phyloP scores from a whole-genome alignment of 1,140 invertebrate genomes.

The Dreissena rostriformis region DNA sequence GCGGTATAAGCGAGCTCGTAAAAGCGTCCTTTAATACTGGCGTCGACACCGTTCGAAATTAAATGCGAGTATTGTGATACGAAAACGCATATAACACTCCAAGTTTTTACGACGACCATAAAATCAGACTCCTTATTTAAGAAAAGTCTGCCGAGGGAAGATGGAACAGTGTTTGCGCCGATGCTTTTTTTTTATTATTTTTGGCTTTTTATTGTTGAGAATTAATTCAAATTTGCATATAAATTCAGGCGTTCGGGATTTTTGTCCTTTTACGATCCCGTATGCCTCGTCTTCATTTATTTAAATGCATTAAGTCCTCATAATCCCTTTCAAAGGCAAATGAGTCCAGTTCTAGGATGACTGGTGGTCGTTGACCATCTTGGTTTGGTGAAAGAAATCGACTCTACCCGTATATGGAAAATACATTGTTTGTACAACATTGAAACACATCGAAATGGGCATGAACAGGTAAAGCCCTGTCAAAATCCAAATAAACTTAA shows the following conservation, averaged over 20 bases:
- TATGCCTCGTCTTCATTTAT: too few relatives aligned
- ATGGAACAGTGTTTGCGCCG: constrained; percentile 35
- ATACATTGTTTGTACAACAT: too few relatives aligned
- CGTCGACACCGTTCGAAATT: constrained; percentile 58
- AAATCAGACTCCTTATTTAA: constrained; percentile 55
- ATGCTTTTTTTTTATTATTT: constrained; percentile 40
- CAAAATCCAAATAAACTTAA: too few relatives aligned
- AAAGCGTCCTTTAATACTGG: constrained; percentile 56
- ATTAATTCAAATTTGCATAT: constrained; percentile 59
- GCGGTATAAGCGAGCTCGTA: constrained; percentile 49
- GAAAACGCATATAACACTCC: constrained; percentile 58
- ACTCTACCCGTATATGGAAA: too few relatives aligned
- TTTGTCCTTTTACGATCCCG: too few relatives aligned
- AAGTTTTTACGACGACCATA: constrained; percentile 57
- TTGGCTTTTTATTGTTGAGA: constrained; percentile 53
- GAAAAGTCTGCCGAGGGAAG: constrained; percentile 40
- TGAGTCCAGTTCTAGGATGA: too few relatives aligned
- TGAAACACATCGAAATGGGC: too few relatives aligned
- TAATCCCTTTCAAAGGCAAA: too few relatives aligned
- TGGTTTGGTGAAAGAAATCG: too few relatives aligned
- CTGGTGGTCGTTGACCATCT: too few relatives aligned
- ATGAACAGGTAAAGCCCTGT: too few relatives aligned
- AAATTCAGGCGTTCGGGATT: constrained; percentile 30
- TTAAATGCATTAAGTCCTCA: too few relatives aligned
- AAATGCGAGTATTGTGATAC: constrained; percentile 53